Conservation (phyloP, 2,888 invertebrate genomes). For the Cataglyphis rosenhaueri region DNA sequence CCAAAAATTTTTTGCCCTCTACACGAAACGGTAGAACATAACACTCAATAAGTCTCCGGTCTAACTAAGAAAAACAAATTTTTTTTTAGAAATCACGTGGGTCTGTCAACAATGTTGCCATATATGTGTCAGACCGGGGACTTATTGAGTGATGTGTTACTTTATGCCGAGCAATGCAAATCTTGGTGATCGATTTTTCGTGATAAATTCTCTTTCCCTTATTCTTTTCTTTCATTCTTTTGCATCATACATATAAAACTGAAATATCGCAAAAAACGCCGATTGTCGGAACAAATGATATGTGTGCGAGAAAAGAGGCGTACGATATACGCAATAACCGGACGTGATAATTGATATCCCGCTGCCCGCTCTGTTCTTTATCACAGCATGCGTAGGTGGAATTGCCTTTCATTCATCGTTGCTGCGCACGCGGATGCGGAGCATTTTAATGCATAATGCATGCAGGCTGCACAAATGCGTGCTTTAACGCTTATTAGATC, state of each 20-base stretch:
- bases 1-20: not conserved
- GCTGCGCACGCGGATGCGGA: slow-evolving; percentile 60
- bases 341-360: slow-evolving; percentile 78
- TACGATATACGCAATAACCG: slow-evolving; percentile 63
- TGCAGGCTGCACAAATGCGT: not conserved
- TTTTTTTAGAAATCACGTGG: too few relatives aligned
- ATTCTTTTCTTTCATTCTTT: not conserved
- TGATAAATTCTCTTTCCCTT: not conserved
- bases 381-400: slow-evolving; percentile 74
- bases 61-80: too few relatives aligned
- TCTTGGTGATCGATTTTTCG: slow-evolving; percentile 10
- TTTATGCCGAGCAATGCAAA: slow-evolving; percentile 2
- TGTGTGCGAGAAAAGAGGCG: slow-evolving; percentile 40
- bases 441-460: slow-evolving; percentile 67
- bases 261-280: slow-evolving; percentile 39
- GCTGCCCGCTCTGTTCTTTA: slow-evolving; percentile 68
- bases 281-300: slow-evolving; percentile 19
- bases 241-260: slow-evolving; percentile 16
- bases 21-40: not conserved
- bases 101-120: too few relatives aligned
- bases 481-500: slow-evolving; percentile 41
- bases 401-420: slow-evolving; percentile 67
- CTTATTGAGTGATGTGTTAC: too few relatives aligned
- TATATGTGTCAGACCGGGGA: too few relatives aligned
- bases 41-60: too few relatives aligned